These are phyloP conservation scores for Styela clava DNA, from an alignment of 23 tunicate species.

Conservation along the genomic window DNA sequence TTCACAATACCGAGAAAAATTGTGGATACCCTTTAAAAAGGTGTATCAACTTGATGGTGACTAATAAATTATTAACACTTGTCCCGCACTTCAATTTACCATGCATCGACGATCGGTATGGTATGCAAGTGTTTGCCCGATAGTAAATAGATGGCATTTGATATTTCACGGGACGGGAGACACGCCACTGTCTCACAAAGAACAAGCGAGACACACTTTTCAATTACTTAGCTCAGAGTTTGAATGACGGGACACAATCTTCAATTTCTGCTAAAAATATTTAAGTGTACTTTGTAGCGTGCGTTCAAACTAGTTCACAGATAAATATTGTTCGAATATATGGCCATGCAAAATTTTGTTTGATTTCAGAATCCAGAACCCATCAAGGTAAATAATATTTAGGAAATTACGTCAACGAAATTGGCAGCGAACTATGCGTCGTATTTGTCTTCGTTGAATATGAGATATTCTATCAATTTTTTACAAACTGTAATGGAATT, in stretches of 20 bases:
- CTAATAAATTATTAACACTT: constrained; percentile 25
- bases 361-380: too few species aligned
- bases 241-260: not conserved
- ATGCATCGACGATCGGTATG: not conserved
- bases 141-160: not conserved
- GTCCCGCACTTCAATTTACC: constrained; percentile 19
- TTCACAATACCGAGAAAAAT: constrained; percentile 1
- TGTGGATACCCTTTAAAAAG: not conserved
- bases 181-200: not conserved
- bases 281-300: too few species aligned
- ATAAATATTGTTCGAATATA: too few species aligned
- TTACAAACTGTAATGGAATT: not conserved
- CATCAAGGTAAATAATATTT: too few species aligned
- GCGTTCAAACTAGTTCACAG: too few species aligned
- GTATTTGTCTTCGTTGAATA: not conserved
- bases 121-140: not conserved
- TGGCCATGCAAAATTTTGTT: too few species aligned
- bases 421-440: not conserved
- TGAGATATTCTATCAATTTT: not conserved
- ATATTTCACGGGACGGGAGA: constrained; percentile 2
- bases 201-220: not conserved
- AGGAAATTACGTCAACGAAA: not conserved
- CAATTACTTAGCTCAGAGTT: not conserved
- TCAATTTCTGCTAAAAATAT: not conserved
- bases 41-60: constrained; percentile 27